A percentile compares a stretch with the other conserved stretches of the same genome.
These are phyloP conservation scores for Gallinago nigripennis DNA, from an alignment of 2,797 vertebrate genomes.

Conservation along the genomic window DNA sequence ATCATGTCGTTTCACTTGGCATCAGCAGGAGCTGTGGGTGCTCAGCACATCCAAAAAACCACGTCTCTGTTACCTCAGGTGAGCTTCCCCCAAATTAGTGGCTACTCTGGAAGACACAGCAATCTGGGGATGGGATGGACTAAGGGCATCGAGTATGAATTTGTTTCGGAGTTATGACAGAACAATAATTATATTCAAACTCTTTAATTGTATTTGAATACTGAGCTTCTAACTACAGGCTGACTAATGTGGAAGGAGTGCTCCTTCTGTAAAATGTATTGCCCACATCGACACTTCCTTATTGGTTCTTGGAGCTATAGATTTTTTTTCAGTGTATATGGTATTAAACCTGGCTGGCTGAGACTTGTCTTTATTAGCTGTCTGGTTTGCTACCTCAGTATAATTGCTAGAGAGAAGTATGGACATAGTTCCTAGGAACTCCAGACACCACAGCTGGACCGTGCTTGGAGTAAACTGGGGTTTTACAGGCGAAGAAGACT, in stretches of 20 bases:
- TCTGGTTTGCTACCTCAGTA: not conserved
- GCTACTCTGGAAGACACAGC: not conserved
- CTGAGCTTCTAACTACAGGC: not conserved
- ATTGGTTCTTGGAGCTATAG: not conserved
- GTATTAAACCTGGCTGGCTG: not conserved
- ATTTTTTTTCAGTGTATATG: not conserved
- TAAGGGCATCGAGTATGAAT: not conserved
- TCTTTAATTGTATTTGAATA: not conserved
- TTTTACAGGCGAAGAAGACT: not conserved
- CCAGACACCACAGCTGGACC: rapidly evolving
- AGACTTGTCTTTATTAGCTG: not conserved
- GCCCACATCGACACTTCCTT: rapidly evolving
- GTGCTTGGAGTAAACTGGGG: not conserved
- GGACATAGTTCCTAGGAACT: not conserved
- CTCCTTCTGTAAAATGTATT: not conserved
- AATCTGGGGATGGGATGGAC: not conserved
- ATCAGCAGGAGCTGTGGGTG: not conserved
- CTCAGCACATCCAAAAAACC: not conserved
- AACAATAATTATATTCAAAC: not conserved
- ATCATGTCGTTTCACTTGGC: not conserved
- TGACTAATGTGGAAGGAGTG: not conserved
- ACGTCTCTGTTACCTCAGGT: not conserved
- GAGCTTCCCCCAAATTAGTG: not conserved
- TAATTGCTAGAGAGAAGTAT: not conserved
- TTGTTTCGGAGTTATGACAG: not conserved